phyloP scores from a whole-genome alignment of 2,888 invertebrate species.

The Schizaphis graminum region DNA sequence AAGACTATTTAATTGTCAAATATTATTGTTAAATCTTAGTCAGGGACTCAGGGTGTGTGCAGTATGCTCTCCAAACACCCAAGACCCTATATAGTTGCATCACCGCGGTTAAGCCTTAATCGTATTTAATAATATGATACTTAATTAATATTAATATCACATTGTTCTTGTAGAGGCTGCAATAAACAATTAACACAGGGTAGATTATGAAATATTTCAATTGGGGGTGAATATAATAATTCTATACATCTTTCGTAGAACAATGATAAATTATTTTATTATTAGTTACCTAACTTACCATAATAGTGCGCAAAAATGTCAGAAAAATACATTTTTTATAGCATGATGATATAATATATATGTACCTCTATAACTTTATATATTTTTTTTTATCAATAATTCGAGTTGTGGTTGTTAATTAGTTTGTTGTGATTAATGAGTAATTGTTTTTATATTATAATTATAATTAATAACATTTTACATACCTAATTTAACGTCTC shows the following conservation, averaged over 20 bases:
- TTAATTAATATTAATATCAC: neutral
- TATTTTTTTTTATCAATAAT: neutral
- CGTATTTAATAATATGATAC: too few relatives aligned
- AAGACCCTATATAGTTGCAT: neutral
- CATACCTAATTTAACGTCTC: neutral
- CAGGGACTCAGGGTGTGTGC: too few relatives aligned
- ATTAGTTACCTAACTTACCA: neutral
- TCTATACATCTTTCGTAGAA: neutral
- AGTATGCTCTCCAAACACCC: too few relatives aligned
- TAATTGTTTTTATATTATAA: neutral
- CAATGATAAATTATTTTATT: neutral
- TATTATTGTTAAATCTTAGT: neutral
- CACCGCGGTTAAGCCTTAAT: neutral
- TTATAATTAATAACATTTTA: neutral
- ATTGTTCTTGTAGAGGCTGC: neutral
- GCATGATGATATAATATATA: neutral
- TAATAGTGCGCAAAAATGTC: neutral
- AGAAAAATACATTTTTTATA: neutral
- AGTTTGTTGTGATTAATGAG: constrained; percentile 41
- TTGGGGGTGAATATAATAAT: neutral
- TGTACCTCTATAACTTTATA: neutral
- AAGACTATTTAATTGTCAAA: neutral
- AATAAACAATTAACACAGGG: constrained; percentile 43
- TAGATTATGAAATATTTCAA: constrained; percentile 2
- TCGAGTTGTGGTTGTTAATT: constrained; percentile 35